Percentiles rank a stretch among this genome's conserved stretches.
These are phyloP conservation scores for Apogon talboti DNA, from an alignment of 2,797 vertebrate genomes.

Conservation along the genomic window DNA sequence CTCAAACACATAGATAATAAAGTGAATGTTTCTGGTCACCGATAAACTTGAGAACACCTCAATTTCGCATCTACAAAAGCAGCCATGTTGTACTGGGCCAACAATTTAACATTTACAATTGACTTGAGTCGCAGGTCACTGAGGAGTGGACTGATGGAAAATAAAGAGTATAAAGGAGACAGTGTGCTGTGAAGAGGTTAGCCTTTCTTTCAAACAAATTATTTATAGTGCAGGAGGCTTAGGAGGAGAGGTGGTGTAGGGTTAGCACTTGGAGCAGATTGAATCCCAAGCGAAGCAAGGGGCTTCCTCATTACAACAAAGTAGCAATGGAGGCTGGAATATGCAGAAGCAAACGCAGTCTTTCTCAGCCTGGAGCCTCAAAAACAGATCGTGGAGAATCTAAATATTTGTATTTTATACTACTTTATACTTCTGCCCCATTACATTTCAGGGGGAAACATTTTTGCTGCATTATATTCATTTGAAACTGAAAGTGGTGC, in stretches of 20 bases:
- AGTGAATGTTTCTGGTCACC: background rate
- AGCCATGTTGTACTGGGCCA: too few species aligned
- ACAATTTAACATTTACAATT: background rate
- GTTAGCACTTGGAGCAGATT: slow-evolving; percentile 51
- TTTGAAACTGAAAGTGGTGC: too few species aligned
- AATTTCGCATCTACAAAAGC: background rate
- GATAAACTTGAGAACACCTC: background rate
- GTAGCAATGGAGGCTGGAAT: background rate
- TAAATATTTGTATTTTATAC: too few species aligned
- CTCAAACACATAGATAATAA: background rate
- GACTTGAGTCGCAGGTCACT: background rate
- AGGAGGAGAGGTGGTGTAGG: slow-evolving; percentile 65
- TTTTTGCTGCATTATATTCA: too few species aligned
- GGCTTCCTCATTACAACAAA: slow-evolving; percentile 22
- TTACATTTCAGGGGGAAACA: too few species aligned
- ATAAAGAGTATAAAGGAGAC: slow-evolving; percentile 31
- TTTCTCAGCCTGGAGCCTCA: too few species aligned
- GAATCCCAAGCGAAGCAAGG: slow-evolving; percentile 19
- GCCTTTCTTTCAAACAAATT: slow-evolving; percentile 80
- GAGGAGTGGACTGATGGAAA: slow-evolving; percentile 31
- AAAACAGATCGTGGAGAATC: too few species aligned
- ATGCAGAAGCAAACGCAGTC: too few species aligned
- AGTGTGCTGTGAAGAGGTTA: slow-evolving; percentile 64
- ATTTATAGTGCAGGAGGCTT: slow-evolving; percentile 79
- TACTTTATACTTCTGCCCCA: too few species aligned